These are phyloP conservation scores for Amphilophus citrinellus DNA, from an alignment of 2,113 vertebrate genomes.

Conservation along the genomic window DNA sequence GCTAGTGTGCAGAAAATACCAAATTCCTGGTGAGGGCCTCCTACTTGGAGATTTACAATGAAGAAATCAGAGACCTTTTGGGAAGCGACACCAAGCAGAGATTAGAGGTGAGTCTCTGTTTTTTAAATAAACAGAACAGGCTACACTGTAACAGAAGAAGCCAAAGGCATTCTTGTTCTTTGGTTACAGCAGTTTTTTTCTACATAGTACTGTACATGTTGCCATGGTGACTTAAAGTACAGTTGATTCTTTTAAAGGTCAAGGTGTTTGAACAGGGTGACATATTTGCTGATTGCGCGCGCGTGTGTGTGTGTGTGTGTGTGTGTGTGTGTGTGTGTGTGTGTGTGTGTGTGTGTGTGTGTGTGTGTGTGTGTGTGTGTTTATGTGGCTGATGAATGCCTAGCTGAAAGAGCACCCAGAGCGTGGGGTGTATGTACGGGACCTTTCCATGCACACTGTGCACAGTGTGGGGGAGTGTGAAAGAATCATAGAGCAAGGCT, in stretches of 20 bases:
- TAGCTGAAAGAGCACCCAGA: conserved; percentile 93
- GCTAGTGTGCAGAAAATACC: conserved; percentile 89
- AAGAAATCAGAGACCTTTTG: conserved; percentile 88
- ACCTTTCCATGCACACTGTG: conserved; percentile 89
- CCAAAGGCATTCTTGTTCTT: neutral
- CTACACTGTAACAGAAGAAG: neutral
- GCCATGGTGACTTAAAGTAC: conserved; percentile 37
- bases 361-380: conserved; percentile 7
- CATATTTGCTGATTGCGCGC: neutral
- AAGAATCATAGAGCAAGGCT: conserved; percentile 86
- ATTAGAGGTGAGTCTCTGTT: conserved; percentile 84
- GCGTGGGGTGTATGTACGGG: conserved; percentile 84
- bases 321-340: conserved; percentile 24
- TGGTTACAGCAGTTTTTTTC: neutral
- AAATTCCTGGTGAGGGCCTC: conserved; percentile 90
- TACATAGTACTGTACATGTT: conserved; percentile 34
- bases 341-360: conserved; percentile 6
- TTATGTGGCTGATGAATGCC: conserved; percentile 22
- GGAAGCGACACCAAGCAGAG: conserved; percentile 89
- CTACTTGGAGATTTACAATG: conserved; percentile 92
- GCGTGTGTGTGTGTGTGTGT: conserved; percentile 15
- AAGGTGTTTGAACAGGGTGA: conserved; percentile 20
- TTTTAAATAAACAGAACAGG: conserved; percentile 12
- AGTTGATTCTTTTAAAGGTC: conserved; percentile 25
- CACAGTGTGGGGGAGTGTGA: conserved; percentile 87